Evolutionary conservation across 1,140 invertebrate genomes (phyloP).

Genomic region (Ceratitis capitata): DNA sequence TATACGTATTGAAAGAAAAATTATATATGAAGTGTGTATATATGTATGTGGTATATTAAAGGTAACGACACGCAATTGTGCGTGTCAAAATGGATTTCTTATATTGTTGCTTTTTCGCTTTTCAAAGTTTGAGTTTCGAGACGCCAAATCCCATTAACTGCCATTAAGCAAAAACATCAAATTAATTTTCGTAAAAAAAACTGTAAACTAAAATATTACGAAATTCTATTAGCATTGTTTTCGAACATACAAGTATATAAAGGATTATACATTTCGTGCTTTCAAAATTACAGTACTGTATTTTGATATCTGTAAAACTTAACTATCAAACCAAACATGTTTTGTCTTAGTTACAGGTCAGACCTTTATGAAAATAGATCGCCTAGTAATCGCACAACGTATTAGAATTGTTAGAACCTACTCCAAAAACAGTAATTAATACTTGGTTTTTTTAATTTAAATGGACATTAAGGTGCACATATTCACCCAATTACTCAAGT

Average conservation of each 20-base stretch:
- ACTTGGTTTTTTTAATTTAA: too few species aligned
- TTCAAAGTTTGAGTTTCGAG: background rate
- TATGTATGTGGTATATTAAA: background rate
- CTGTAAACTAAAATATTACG: background rate
- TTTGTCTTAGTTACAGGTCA: too few species aligned
- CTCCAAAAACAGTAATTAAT: too few species aligned
- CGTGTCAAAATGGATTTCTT: conserved; percentile 9
- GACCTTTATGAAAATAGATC: too few species aligned
- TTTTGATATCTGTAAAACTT: too few species aligned
- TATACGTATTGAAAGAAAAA: background rate
- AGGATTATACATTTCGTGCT: too few species aligned
- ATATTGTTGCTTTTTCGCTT: background rate
- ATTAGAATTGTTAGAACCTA: too few species aligned
- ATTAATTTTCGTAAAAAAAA: background rate
- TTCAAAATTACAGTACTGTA: too few species aligned
- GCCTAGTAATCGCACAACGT: too few species aligned
- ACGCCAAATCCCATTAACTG: background rate
- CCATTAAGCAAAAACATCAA: background rate
- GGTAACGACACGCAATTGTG: background rate
- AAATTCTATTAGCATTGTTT: background rate
- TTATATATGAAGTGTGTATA: background rate
- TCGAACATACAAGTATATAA: background rate
- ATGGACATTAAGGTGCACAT: too few species aligned
- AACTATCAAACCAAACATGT: too few species aligned
- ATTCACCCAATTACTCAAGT: too few species aligned